Evolutionary conservation across 2,797 vertebrate genomes (phyloP).

Genomic region (Sebastes hopkinsi): DNA sequence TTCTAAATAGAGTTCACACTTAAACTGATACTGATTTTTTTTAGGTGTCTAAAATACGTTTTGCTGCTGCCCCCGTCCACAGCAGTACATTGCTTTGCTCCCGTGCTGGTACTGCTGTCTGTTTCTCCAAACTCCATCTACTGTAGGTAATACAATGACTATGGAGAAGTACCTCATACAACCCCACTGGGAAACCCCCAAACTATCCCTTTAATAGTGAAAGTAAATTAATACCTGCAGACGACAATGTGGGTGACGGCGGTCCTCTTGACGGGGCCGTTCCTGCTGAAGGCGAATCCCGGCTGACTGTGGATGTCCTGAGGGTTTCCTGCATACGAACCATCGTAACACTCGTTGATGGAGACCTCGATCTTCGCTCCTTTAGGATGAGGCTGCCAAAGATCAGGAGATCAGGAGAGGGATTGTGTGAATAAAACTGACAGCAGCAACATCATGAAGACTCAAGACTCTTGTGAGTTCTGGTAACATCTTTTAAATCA

Average conservation of each 20-base stretch:
- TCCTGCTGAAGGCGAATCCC: conserved; percentile 97
- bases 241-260: conserved; percentile 94
- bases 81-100: too few relatives aligned
- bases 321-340: conserved; percentile 97
- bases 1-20: too few relatives aligned
- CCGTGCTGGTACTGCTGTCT: too few relatives aligned
- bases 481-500: neutral
- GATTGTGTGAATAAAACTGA: neutral
- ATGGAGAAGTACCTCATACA: too few relatives aligned
- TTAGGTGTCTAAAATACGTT: too few relatives aligned
- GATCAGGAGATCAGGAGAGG: neutral
- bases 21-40: too few relatives aligned
- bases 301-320: conserved; percentile 98
- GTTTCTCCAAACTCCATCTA: too few relatives aligned
- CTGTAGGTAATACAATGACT: too few relatives aligned
- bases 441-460: neutral
- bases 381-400: conserved; percentile 93
- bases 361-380: conserved; percentile 98
- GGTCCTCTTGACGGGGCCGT: conserved; percentile 96
- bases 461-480: neutral
- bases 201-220: neutral
- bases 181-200: accelerated
- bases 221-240: conserved; percentile 85
- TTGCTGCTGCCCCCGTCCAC: too few relatives aligned
- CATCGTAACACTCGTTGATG: conserved; percentile 96